phyloP scores from a whole-genome alignment of 2,113 vertebrate species.

The Rafetus swinhoei region DNA sequence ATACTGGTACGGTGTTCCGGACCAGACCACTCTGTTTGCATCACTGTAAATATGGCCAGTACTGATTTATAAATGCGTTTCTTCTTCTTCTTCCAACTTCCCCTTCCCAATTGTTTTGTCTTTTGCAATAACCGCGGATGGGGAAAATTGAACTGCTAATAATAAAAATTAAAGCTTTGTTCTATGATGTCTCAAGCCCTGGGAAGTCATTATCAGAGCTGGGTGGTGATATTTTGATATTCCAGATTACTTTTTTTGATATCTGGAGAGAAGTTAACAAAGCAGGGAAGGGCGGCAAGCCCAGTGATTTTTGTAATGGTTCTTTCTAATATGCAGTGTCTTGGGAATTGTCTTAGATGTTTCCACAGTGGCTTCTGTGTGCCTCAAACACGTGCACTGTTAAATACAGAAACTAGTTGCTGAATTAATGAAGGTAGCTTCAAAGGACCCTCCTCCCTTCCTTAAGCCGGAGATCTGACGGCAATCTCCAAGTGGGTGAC shows the following conservation, averaged over 20 bases:
- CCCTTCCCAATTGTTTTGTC: neutral
- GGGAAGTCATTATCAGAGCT: conserved; percentile 76
- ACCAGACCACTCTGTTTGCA: too few relatives aligned
- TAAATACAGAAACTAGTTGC: conserved; percentile 72
- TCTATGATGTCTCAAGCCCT: conserved; percentile 63
- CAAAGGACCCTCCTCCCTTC: conserved; percentile 76
- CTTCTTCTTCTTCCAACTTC: neutral
- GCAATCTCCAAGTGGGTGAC: conserved; percentile 70
- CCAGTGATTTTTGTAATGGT: conserved; percentile 65
- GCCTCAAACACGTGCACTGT: conserved; percentile 73
- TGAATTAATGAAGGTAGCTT: conserved; percentile 82
- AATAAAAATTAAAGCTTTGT: conserved; percentile 77
- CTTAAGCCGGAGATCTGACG: conserved; percentile 78
- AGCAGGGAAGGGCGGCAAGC: conserved; percentile 55
- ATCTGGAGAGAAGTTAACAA: conserved; percentile 71
- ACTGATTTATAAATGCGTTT: neutral
- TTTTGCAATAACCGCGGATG: neutral
- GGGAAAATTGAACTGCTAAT: conserved; percentile 26
- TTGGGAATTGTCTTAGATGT: conserved; percentile 77
- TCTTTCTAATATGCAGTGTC: conserved; percentile 71
- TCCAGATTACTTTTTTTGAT: conserved; percentile 63
- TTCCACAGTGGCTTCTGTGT: conserved; percentile 71
- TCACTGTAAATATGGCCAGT: neutral
- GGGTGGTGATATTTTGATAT: conserved; percentile 77
- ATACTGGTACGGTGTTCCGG: too few relatives aligned